Evolutionary conservation across 2,113 vertebrate genomes (phyloP), one percentile per base, ranked within the genome.

Genomic region (Oreocharis arfaki): DNA sequence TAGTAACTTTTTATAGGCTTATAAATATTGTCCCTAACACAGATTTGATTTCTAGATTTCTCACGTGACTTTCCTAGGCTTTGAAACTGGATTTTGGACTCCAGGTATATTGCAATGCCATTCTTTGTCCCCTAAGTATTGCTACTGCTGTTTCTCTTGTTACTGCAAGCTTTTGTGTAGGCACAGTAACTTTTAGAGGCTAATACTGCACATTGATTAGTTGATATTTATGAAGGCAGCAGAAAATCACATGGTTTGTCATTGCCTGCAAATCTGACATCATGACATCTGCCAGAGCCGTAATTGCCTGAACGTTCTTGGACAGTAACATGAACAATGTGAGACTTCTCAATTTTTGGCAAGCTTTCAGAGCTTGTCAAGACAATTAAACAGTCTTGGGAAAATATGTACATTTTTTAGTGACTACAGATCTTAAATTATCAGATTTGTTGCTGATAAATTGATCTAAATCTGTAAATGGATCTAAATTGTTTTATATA

Each of bases 271-370:
- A 17, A 56, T 92, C 80, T 95, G 95, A 94, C 80, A 95, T 95
- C 87, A 94, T 89, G 91, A 94, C 87, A 95, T 92, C 96, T 96
- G 95, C 80, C 60, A 82, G 69, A 84, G 63, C 71, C 44, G 65
- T 56, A 78, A 73, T 78, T 94, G 84, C 65, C n/a, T 70, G 69
- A 94, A 84, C 41, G 57, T 81, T 90, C 84, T 91, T 68, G 81
- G 81, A 75, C 77, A 89, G 87, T 89, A 76, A 37, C 2, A 6
- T 53, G 49, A 91, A 87, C 89, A 94, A 52, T 94, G 61, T 81
- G n/a, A 91, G 60, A 61, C 41, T 70, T 94, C 17, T 76, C 32
- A 39, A 14, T 52, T 87, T 90, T 44, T 95, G 80, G 73, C 86
- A 91, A 57, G 73, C 27, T 89, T 84, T 95, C 86, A 89, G 69